A percentile compares a stretch with the other conserved stretches of the same genome.
These are phyloP conservation scores for Serripes groenlandicus DNA, from an alignment of 2,888 invertebrate species.

Conservation along the genomic window DNA sequence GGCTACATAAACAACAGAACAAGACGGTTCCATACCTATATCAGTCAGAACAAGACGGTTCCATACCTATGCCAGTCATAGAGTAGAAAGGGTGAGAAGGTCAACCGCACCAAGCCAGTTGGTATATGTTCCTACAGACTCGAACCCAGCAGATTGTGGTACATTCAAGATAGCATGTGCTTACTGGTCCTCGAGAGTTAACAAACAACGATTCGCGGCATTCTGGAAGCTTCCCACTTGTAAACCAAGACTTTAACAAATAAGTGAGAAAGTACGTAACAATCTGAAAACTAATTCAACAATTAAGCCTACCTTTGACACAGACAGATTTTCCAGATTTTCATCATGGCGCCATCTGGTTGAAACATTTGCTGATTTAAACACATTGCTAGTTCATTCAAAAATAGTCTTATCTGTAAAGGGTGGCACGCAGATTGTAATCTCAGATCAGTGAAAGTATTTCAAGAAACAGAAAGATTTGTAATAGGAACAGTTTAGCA, in stretches of 20 bases:
- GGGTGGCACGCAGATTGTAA: neutral
- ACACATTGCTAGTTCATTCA: conserved; percentile 43
- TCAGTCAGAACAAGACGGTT: too few relatives aligned
- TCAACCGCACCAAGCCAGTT: conserved; percentile 53
- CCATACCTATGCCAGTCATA: conserved; percentile 57
- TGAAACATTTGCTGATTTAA: conserved; percentile 29
- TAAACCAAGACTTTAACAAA: too few relatives aligned
- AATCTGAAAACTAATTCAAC: neutral
- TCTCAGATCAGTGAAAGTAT: neutral
- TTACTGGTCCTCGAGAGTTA: neutral
- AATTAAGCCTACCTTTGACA: neutral
- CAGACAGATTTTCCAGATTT: too few relatives aligned
- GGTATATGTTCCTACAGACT: conserved; percentile 52
- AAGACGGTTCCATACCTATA: too few relatives aligned
- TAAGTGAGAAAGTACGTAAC: too few relatives aligned
- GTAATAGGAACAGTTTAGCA: conserved; percentile 24
- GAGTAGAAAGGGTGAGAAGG: neutral
- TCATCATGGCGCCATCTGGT: too few relatives aligned
- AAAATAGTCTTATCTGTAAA: neutral
- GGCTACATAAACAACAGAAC: conserved; percentile 60
- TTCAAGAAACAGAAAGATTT: conserved; percentile 55
- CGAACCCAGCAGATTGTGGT: conserved; percentile 60
- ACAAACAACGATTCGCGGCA: conserved; percentile 43
- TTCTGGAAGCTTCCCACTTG: conserved; percentile 28
- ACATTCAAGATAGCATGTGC: conserved; percentile 39